Evolutionary conservation across 2,113 vertebrate genomes (phyloP).

Genomic region (Pomatostomus ruficeps): DNA sequence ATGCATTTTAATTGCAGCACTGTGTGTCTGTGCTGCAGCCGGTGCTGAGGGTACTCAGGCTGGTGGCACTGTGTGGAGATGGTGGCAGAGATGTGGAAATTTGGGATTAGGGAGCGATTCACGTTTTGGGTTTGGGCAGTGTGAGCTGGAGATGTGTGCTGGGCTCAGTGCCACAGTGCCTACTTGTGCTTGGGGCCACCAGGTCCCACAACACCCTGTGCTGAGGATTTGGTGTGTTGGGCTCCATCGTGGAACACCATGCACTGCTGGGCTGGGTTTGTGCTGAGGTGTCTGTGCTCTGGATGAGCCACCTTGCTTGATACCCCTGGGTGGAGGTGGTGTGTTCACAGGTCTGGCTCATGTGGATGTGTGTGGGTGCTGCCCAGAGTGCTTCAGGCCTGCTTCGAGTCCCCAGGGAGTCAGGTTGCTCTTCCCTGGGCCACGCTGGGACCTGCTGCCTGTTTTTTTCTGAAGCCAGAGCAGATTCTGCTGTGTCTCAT

Average conservation of each 20-base stretch:
- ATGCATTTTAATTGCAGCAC: constrained; percentile 26
- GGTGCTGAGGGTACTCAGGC: accelerated
- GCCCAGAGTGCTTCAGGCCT: not conserved
- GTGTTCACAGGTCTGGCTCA: not conserved
- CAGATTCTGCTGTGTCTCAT: not conserved
- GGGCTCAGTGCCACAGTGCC: accelerated
- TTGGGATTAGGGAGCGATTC: not conserved
- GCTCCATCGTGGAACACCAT: accelerated
- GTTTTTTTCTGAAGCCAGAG: not conserved
- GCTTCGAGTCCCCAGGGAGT: accelerated
- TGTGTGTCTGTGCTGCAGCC: not conserved
- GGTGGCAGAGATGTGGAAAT: not conserved
- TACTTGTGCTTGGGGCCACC: accelerated
- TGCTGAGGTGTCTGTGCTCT: not conserved
- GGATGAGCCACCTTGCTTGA: accelerated
- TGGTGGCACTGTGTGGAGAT: accelerated
- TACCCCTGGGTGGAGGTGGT: not conserved
- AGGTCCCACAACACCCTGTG: accelerated
- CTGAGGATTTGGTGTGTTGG: accelerated
- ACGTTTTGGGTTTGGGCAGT: not conserved
- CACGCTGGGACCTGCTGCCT: accelerated
- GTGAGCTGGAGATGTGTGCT: not conserved
- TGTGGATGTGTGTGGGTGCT: accelerated
- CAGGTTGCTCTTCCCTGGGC: not conserved
- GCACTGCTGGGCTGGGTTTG: not conserved